Percentiles rank a stretch among this genome's conserved stretches.
phyloP scores from a whole-genome alignment of 2,113 vertebrate genomes.

The Empidonax alnorum region DNA sequence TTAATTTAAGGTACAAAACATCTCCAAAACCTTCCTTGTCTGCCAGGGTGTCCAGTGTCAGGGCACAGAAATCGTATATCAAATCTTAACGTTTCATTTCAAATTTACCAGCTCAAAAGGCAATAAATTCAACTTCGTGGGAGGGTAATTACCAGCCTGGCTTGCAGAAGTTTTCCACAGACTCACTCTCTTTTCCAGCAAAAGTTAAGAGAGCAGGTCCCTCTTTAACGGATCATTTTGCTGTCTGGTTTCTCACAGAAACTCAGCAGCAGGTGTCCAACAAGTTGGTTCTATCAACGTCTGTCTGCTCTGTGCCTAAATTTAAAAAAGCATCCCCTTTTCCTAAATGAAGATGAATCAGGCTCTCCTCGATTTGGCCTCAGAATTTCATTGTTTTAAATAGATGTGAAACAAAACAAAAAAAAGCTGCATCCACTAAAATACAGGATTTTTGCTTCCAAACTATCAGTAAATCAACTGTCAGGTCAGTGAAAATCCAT shows the following conservation, averaged over 20 bases:
- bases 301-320: background rate
- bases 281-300: background rate
- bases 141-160: conserved; percentile 3
- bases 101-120: conserved; percentile 26
- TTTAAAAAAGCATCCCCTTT: background rate
- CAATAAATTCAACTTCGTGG: conserved; percentile 6
- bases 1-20: background rate
- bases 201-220: background rate
- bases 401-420: background rate
- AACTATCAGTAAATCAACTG: background rate
- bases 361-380: background rate
- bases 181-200: background rate
- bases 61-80: background rate
- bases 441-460: background rate
- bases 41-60: background rate
- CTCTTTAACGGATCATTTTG: background rate
- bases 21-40: background rate
- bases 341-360: background rate
- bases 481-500: background rate
- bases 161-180: conserved; percentile 21
- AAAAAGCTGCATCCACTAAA: background rate
- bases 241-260: background rate
- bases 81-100: conserved; percentile 28
- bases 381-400: background rate
- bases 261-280: background rate